Percentiles rank a stretch among this genome's conserved stretches.
Conservation (phyloP, 2,113 vertebrate species). For the Galeopterus variegatus region DNA sequence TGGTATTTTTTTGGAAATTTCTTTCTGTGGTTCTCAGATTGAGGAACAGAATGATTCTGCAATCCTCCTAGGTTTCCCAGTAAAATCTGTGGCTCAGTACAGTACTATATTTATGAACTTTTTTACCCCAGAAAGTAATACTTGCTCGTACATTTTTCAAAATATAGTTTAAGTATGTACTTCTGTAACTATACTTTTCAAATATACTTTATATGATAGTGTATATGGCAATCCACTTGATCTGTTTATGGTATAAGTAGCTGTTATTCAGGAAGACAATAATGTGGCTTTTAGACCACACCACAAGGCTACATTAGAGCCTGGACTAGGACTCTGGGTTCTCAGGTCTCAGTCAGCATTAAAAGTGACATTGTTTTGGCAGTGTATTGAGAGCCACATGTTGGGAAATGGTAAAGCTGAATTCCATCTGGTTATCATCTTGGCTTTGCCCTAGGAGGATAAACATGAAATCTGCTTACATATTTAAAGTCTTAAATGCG, state of each 20-base stretch:
- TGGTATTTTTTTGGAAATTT: slow-evolving; percentile 33
- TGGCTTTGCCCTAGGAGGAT: slow-evolving; percentile 73
- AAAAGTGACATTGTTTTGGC: slow-evolving; percentile 76
- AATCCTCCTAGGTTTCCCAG: slow-evolving; percentile 26
- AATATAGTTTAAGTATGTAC: neutral
- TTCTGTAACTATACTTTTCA: slow-evolving; percentile 58
- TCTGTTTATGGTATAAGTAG: slow-evolving; percentile 30
- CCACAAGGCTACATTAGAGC: neutral
- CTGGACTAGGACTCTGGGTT: slow-evolving; percentile 46
- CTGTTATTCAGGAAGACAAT: slow-evolving; percentile 1
- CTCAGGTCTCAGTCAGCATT: slow-evolving; percentile 61
- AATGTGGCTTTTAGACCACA: slow-evolving; percentile 44
- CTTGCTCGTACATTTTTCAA: slow-evolving; percentile 36
- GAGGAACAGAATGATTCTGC: slow-evolving; percentile 31
- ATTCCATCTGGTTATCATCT: slow-evolving; percentile 68
- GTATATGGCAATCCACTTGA: neutral
- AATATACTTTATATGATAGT: slow-evolving; percentile 28
- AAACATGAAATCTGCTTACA: slow-evolving; percentile 67
- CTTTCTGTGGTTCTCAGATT: neutral
- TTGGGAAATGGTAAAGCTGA: slow-evolving; percentile 69
- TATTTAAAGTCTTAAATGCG: slow-evolving; percentile 55
- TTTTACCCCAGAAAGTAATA: slow-evolving; percentile 31
- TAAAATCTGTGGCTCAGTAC: slow-evolving; percentile 4
- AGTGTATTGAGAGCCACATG: slow-evolving; percentile 76
- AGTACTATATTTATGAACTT: slow-evolving; percentile 35